Conservation (phyloP, 2,888 invertebrate species). For the Seira musarum region DNA sequence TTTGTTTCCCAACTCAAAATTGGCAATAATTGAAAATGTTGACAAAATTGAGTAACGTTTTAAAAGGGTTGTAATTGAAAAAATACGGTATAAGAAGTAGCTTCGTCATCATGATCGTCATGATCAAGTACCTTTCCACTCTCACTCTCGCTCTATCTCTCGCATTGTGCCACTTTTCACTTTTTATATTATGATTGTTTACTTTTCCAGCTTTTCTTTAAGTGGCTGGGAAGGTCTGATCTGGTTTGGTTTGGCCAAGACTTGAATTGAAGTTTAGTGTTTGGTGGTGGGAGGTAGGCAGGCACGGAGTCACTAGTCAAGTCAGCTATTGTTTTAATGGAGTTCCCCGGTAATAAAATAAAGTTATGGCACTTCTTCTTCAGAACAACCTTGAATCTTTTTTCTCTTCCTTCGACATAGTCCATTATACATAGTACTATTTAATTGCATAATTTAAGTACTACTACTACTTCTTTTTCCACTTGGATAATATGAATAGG, state of each 20-base stretch:
- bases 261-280: too few species aligned
- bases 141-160: too few species aligned
- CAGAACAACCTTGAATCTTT: background rate
- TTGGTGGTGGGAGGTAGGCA: background rate
- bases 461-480: too few species aligned
- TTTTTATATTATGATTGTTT: background rate
- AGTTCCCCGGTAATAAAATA: background rate
- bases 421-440: background rate
- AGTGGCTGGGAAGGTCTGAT: too few species aligned
- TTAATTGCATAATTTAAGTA: slow-evolving; percentile 16
- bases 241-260: too few species aligned
- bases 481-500: too few species aligned
- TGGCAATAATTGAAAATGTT: too few species aligned
- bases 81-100: too few species aligned
- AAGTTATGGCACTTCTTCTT: background rate
- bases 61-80: background rate
- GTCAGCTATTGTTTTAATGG: slow-evolving; percentile 10
- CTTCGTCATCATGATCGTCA: too few species aligned
- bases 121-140: too few species aligned
- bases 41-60: background rate
- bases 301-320: background rate
- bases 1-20: background rate
- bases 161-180: background rate
- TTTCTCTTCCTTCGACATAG: background rate
- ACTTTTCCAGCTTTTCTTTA: background rate